Base-by-base conservation (phyloP, 2,113 vertebrate genomes). In the Ciconia boyciana region DNA sequence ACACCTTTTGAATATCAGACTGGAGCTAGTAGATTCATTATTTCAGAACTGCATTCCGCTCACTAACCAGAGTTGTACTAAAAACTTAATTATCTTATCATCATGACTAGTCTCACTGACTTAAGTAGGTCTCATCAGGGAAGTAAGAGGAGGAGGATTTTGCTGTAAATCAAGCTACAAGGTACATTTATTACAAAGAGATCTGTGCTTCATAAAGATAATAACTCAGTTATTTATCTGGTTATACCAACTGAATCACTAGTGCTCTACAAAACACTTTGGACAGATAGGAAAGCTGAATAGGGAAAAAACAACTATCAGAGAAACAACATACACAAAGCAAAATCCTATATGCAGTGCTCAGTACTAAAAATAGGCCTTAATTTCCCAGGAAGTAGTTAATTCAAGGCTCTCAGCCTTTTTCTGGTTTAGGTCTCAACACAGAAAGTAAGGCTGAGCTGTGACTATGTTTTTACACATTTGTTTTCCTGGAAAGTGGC, bases 1-100 rank as follows among this genome's bases (percentile, higher is more conserved):
- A 36, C 46, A 62, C 52, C 46, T 92, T 91, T 70, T 88, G 77
- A 91, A 32, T 93, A 88, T 76, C 74, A 93, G 85, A 34, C 93
- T 58, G 64, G 41, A 65, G 34, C 29, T 54, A 18, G 77, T 61
- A 44, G 61, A 69, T 78, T 87, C 88, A 68, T 97, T 95, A 65
- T 87, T 76, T 95, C 68, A 72, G 71, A 77, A 41, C 89, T 92
- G 80, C 66, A 84, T 97, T 97, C 96, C 83, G 87, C 87, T 95
- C 91, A 70, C 75, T 93, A 94, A 94, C 81, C 79, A 86, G 89
- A 91, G 85, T 94, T 95, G 78, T 96, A 94, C 95, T 95, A 96
- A 95, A 97, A 96, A 94, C 96, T 96, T 97, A 91, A 97, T 96
- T 96, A 96, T 96, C 87, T 93, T 90, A 93, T 97, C 93, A 80